A percentile compares a stretch with the other conserved stretches of the same genome.
Conservation (phyloP, 2,113 vertebrate genomes). For the Rhadina sibilatrix region DNA sequence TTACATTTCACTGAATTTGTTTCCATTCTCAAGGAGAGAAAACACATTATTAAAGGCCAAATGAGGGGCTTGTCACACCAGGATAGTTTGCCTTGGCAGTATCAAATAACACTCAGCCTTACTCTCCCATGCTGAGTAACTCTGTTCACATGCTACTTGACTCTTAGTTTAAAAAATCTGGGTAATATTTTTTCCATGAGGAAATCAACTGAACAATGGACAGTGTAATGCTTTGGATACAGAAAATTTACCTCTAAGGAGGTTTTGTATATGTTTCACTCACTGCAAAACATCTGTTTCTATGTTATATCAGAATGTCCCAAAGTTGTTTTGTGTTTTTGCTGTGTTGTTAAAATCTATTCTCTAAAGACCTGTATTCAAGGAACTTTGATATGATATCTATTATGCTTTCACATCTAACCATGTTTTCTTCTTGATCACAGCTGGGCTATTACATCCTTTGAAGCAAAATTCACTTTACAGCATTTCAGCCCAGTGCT, state of each 20-base stretch:
- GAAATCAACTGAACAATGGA: background rate
- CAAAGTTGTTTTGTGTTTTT: background rate
- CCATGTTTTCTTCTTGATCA: constrained; percentile 12
- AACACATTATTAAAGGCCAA: background rate
- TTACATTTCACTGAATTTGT: background rate
- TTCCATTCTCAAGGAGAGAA: background rate
- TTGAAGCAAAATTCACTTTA: constrained; percentile 19
- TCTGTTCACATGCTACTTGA: background rate
- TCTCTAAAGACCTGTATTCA: background rate
- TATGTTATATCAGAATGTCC: background rate
- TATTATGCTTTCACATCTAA: background rate
- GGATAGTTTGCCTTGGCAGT: background rate
- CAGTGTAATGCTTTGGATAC: background rate
- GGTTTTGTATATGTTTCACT: background rate
- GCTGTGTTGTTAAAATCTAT: background rate
- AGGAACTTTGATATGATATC: background rate
- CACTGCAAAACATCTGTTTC: background rate
- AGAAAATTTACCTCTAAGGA: background rate
- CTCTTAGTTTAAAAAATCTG: background rate
- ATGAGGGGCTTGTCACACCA: background rate
- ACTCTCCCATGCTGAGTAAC: background rate
- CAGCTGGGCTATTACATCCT: constrained; percentile 18
- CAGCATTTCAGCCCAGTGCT: background rate
- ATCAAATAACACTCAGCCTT: background rate
- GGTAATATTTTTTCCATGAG: background rate